Evolutionary conservation across 2,113 vertebrate genomes (phyloP).

Genomic region (Panurus biarmicus): DNA sequence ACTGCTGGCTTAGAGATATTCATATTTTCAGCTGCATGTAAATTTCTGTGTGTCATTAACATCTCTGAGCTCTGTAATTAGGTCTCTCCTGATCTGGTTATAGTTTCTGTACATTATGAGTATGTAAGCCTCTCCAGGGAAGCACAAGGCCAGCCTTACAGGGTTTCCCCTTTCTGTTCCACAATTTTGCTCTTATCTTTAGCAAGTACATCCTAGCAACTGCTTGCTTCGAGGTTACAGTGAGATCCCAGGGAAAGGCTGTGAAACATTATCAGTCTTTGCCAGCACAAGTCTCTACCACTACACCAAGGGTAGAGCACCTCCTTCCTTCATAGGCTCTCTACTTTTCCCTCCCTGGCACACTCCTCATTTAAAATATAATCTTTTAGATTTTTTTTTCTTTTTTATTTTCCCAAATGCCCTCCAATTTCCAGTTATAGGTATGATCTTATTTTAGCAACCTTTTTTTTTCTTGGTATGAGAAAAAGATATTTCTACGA

Average conservation of each 20-base stretch:
- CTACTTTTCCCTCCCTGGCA: neutral
- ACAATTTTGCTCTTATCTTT: neutral
- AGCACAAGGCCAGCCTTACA: slow-evolving; percentile 17
- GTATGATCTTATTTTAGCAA: neutral
- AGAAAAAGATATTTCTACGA: neutral
- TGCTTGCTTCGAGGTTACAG: neutral
- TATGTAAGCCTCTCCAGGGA: slow-evolving; percentile 48
- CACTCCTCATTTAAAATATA: neutral
- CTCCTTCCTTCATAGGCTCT: neutral
- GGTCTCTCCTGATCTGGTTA: slow-evolving; percentile 74
- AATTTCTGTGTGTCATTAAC: slow-evolving; percentile 79
- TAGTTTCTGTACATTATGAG: slow-evolving; percentile 59
- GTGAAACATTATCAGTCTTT: neutral
- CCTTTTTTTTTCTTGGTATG: neutral
- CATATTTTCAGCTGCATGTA: slow-evolving; percentile 73
- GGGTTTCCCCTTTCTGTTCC: slow-evolving; percentile 40
- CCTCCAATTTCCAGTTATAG: neutral
- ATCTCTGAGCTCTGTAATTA: slow-evolving; percentile 77
- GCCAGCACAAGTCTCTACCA: neutral
- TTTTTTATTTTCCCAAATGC: neutral
- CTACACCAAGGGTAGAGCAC: neutral
- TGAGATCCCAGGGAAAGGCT: neutral
- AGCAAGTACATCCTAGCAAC: slow-evolving; percentile 14
- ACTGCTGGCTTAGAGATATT: slow-evolving; percentile 69
- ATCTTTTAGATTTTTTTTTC: neutral